Conservation (phyloP, 2,797 vertebrate species). For the Phrynocephalus forsythii region DNA sequence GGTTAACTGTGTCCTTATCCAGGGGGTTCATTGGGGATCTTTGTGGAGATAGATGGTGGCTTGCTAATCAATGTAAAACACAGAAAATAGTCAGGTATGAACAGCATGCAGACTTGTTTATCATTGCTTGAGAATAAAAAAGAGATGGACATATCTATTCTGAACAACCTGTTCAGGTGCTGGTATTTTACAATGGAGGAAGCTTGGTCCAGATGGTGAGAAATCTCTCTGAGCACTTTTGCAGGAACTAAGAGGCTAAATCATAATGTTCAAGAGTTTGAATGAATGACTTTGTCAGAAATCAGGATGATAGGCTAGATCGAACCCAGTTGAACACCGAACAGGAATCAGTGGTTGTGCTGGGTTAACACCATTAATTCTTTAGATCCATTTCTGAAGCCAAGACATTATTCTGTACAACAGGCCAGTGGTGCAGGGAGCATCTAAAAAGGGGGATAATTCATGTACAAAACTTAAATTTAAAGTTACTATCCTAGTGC, state of each 20-base stretch:
- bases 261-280: slow-evolving; percentile 46
- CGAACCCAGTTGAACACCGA: not conserved
- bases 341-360: not conserved
- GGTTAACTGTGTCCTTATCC: too few species aligned
- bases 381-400: not conserved
- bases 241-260: not conserved
- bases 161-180: slow-evolving; percentile 18
- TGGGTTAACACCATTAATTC: not conserved
- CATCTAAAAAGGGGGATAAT: not conserved
- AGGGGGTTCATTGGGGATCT: too few species aligned
- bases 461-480: not conserved
- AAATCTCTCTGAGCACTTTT: not conserved
- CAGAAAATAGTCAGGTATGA: not conserved
- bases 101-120: not conserved
- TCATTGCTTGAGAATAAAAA: too few species aligned
- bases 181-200: too few species aligned
- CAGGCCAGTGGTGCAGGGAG: not conserved
- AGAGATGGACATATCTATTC: rapidly evolving
- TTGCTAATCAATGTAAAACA: slow-evolving; percentile 2
- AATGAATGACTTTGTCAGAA: slow-evolving; percentile 19
- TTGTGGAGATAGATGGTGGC: too few species aligned
- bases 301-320: not conserved
- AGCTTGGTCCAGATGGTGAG: not conserved
- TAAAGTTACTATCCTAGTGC: not conserved
- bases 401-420: not conserved